A percentile compares a stretch with the other conserved stretches of the same genome.
Evolutionary conservation across 2,113 vertebrate species (phyloP).

Genomic region (Excalfactoria chinensis): DNA sequence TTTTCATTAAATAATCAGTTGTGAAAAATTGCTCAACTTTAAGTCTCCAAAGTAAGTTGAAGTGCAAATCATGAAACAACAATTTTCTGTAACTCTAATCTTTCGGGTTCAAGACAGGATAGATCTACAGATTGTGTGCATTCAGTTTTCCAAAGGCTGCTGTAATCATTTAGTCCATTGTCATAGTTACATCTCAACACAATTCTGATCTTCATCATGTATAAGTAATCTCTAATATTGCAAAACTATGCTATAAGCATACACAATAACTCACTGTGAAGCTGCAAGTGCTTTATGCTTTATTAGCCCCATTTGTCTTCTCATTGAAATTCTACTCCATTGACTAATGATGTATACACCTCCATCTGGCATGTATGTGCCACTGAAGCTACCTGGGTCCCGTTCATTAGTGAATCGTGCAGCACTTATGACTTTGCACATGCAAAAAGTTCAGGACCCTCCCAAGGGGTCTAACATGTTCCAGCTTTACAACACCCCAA

Average conservation of each 20-base stretch:
- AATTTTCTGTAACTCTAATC: constrained; percentile 6
- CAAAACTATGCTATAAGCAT: background rate
- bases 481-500: background rate
- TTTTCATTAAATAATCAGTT: background rate
- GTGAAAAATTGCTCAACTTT: background rate
- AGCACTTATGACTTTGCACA: background rate
- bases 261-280: background rate
- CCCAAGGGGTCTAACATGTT: background rate
- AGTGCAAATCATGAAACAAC: background rate
- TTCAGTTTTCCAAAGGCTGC: background rate
- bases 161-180: background rate
- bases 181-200: background rate
- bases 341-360: background rate
- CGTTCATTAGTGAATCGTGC: background rate
- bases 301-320: constrained; percentile 12
- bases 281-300: constrained; percentile 6
- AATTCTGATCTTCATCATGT: background rate
- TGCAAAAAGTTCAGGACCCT: background rate
- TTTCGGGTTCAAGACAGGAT: background rate
- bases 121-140: background rate
- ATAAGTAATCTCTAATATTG: background rate
- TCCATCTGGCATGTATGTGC: constrained; percentile 24
- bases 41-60: constrained; percentile 29
- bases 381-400: background rate
- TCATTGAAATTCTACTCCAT: background rate